These are phyloP conservation scores for Ageneiosus marmoratus DNA, from an alignment of 2,113 vertebrate genomes.

Conservation along the genomic window DNA sequence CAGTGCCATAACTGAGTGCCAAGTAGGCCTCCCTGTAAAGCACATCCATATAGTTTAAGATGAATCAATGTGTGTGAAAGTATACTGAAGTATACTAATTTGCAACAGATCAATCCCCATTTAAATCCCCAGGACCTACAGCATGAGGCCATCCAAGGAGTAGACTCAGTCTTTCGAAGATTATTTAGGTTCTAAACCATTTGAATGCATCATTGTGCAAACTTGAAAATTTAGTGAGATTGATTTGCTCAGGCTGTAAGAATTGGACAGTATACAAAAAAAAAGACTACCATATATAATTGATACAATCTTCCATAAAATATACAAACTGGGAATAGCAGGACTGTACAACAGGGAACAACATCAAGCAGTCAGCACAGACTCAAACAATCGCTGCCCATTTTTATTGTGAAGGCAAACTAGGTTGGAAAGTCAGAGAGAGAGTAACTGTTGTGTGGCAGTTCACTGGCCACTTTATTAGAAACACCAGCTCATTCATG, in stretches of 20 bases:
- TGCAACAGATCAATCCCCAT: background rate
- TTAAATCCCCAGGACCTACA: background rate
- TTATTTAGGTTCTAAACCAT: conserved; percentile 45
- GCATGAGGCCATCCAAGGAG: background rate
- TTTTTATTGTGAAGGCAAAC: conserved; percentile 43
- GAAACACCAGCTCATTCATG: background rate
- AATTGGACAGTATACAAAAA: background rate
- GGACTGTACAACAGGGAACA: conserved; percentile 62
- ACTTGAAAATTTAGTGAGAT: background rate
- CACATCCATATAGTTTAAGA: conserved; percentile 40
- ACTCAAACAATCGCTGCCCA: conserved; percentile 51
- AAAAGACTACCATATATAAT: conserved; percentile 63
- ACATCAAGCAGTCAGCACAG: conserved; percentile 62
- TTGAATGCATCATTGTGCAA: conserved; percentile 3
- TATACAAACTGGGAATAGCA: conserved; percentile 49
- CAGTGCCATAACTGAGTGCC: conserved; percentile 55
- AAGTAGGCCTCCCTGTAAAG: conserved; percentile 48
- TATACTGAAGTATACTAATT: background rate
- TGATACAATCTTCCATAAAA: conserved; percentile 68
- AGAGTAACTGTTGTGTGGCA: background rate
- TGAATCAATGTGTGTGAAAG: conserved; percentile 30
- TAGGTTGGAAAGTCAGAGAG: conserved; percentile 1
- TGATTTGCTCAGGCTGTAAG: background rate
- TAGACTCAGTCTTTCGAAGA: conserved; percentile 27
- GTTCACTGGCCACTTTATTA: background rate